Conservation (phyloP, 2,888 invertebrate species). For the Euplagia quadripunctaria region DNA sequence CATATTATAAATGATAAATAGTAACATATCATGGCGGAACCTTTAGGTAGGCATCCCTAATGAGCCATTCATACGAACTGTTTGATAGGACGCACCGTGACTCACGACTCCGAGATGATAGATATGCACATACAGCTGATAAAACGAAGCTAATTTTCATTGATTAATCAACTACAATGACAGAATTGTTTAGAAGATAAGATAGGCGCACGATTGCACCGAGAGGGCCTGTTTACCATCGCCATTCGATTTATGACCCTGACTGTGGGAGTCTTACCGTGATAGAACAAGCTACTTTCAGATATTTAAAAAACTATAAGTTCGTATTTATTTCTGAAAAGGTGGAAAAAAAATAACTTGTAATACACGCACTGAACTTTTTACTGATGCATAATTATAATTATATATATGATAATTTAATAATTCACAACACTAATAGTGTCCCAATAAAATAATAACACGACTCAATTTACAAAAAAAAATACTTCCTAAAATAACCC, state of each 20-base stretch:
- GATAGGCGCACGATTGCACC: background rate
- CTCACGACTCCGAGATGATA: conserved; percentile 62
- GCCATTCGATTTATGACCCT: background rate
- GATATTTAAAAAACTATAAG: no score
- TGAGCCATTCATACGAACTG: conserved; percentile 75
- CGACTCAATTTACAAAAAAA: no score
- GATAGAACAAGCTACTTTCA: no score
- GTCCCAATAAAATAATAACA: background rate
- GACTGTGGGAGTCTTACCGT: no score
- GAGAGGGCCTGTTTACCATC: background rate
- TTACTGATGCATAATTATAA: background rate
- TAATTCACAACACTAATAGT: background rate
- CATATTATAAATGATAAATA: conserved; percentile 55
- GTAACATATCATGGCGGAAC: conserved; percentile 70
- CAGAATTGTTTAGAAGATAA: background rate
- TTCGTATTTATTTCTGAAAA: no score
- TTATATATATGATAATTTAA: no score
- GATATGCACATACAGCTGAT: conserved; percentile 48
- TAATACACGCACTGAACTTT: no score
- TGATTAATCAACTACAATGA: conserved; percentile 25
- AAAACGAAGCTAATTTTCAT: conserved; percentile 31
- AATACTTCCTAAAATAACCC: no score
- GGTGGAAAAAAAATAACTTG: no score
- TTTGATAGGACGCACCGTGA: conserved; percentile 64
- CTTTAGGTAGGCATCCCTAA: conserved; percentile 69